Evolutionary conservation across 1,140 invertebrate genomes (phyloP), one percentile per base, ranked within the genome.

Genomic region (Venturia canescens): DNA sequence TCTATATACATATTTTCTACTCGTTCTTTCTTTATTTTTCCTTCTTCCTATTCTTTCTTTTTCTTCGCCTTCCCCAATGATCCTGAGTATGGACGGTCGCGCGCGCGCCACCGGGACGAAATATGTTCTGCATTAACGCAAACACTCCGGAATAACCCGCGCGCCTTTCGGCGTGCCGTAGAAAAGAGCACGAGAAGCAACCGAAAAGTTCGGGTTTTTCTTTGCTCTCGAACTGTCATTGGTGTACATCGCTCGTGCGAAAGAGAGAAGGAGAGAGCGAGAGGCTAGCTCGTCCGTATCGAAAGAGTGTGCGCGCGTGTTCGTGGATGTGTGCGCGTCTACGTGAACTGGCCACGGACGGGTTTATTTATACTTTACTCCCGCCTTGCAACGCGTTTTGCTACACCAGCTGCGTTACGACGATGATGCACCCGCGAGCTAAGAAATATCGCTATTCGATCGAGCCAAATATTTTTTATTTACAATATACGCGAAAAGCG

Each of bases 1-100:
- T 53, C n/a, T 53, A 50, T 75, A 75, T 75, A 53, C 72, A 53
- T 44, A 53, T 21, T 44, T 44, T 9, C 38, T 38, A 34, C 34
- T 18, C 21, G 71, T 74, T 69, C 29, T 48, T 80, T 69, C n/a
- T 67, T 78, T 79, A 76, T 83, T 82, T 83, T 80, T 82, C 48
- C 53, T 48, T 63, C 57, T 78, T 70, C 53, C 77, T 81, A 80
- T 76, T 80, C 69, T 67, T 80, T 31, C 60, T 75, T 78, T 57
- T 80, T 66, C 63, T 26, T 79, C 18, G 82, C 71, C 71, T 44
- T 44, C 76, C 57, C 78, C 82, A 80, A 80, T 63, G 60, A 63
- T 63, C 23, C 60, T 53, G 50, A 53, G n/a, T 53, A 53, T 53
- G n/a, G 50, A 53, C 50, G 50, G 15, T 4, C 6, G 38, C 5